phyloP scores from a whole-genome alignment of 2,888 invertebrate genomes.

The Heliconius sara region DNA sequence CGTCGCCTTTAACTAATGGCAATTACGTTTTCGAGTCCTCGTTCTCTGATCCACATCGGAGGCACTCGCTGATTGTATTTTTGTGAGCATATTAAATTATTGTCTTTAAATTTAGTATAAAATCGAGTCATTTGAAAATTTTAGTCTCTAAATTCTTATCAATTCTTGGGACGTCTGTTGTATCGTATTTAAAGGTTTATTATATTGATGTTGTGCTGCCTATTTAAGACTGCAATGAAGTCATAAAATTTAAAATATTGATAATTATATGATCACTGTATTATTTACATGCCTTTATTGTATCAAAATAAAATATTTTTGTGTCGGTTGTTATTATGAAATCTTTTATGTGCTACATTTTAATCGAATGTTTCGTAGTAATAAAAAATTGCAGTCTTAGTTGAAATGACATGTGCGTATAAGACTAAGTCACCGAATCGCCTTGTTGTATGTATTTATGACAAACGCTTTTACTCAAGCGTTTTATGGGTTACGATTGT shows the following conservation, averaged over 20 bases:
- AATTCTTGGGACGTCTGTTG: slow-evolving; percentile 34
- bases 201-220: slow-evolving; percentile 39
- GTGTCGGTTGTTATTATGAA: background rate
- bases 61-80: slow-evolving; percentile 60
- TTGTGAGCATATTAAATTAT: slow-evolving; percentile 63
- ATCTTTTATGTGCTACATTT: background rate
- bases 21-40: slow-evolving; percentile 53
- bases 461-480: slow-evolving; percentile 1
- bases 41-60: slow-evolving; percentile 61
- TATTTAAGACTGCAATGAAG: slow-evolving; percentile 44
- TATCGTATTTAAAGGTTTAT: slow-evolving; percentile 44
- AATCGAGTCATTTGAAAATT: slow-evolving; percentile 40
- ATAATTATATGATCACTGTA: background rate
- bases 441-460: slow-evolving; percentile 11
- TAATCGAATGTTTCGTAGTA: background rate
- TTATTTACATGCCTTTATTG: background rate
- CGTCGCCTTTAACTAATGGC: slow-evolving; percentile 16
- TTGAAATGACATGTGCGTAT: background rate
- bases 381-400: slow-evolving; percentile 16
- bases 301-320: background rate
- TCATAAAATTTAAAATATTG: slow-evolving; percentile 3
- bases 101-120: slow-evolving; percentile 24
- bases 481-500: slow-evolving; percentile 10
- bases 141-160: slow-evolving; percentile 37
- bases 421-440: slow-evolving; percentile 18